phyloP scores from a whole-genome alignment of 2,797 vertebrate species.

The Orientallactaga sibirica region DNA sequence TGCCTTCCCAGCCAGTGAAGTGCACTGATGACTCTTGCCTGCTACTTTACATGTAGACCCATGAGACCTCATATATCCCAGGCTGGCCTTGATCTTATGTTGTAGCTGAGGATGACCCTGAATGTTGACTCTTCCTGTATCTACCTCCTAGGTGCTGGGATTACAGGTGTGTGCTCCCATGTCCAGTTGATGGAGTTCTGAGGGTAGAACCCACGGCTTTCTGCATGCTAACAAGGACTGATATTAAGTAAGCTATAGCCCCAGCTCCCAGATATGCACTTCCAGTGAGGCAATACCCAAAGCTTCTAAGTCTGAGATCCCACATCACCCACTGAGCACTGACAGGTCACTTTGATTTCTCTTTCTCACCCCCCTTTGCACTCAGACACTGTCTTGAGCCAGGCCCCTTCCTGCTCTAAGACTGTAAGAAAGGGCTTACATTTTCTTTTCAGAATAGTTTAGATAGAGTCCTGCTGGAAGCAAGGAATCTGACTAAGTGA shows the following conservation, averaged over 20 bases:
- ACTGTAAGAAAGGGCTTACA: background rate
- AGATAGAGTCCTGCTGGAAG: constrained; percentile 72
- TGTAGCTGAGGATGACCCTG: background rate
- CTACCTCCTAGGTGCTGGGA: background rate
- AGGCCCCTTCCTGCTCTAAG: background rate
- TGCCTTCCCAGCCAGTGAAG: constrained; percentile 1
- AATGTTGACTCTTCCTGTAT: background rate
- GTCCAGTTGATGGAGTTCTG: too few species aligned
- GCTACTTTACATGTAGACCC: background rate
- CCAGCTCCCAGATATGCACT: background rate
- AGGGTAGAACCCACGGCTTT: background rate
- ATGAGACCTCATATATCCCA: background rate
- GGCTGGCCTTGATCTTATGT: background rate
- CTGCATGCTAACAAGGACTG: background rate
- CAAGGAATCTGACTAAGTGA: constrained; percentile 77
- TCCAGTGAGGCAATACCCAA: background rate
- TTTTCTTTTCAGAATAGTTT: constrained; percentile 72
- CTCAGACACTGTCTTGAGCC: background rate
- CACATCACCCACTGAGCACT: background rate
- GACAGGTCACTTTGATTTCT: background rate
- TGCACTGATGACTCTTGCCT: background rate
- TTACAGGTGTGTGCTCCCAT: background rate
- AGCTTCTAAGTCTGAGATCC: background rate
- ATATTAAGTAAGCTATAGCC: too few species aligned
- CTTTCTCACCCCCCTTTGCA: background rate